Evolutionary conservation across 1,140 invertebrate species (phyloP).

Genomic region (Alviniconcha marisindica): DNA sequence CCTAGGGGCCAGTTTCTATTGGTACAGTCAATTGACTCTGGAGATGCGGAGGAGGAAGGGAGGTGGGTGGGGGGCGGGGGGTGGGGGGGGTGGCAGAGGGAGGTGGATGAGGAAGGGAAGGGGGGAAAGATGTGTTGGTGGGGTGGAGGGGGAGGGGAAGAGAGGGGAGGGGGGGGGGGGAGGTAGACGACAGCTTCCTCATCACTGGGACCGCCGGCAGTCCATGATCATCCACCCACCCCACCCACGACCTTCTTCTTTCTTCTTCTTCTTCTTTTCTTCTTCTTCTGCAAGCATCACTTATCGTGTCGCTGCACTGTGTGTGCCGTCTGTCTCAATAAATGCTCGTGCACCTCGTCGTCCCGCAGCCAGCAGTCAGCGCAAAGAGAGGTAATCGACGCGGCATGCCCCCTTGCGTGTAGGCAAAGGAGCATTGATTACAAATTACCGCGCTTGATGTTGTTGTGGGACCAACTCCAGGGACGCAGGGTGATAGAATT

Average conservation of each 20-base stretch:
- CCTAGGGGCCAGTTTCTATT: no score
- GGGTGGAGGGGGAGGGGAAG: not conserved
- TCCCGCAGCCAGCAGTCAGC: no score
- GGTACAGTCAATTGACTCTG: no score
- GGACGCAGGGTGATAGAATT: conserved; percentile 21
- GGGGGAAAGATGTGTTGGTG: not conserved
- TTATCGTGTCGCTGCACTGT: no score
- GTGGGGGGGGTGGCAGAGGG: no score
- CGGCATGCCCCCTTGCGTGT: conserved; percentile 10
- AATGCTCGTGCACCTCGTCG: no score
- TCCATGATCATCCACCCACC: no score
- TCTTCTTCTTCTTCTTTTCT: not conserved
- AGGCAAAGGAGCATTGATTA: conserved; percentile 39
- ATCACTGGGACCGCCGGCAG: not conserved
- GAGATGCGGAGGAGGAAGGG: no score
- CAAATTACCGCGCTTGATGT: conserved; percentile 38
- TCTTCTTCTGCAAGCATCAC: not conserved
- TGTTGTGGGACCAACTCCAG: conserved; percentile 12
- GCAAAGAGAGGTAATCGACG: conserved; percentile 29
- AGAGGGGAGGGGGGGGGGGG: not conserved
- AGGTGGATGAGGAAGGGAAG: no score
- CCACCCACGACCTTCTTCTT: no score
- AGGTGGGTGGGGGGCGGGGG: no score
- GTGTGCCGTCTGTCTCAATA: no score
- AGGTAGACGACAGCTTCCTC: not conserved